These are phyloP conservation scores for Delphinapterus leucas DNA, from an alignment of 2,113 vertebrate genomes.

Conservation along the genomic window DNA sequence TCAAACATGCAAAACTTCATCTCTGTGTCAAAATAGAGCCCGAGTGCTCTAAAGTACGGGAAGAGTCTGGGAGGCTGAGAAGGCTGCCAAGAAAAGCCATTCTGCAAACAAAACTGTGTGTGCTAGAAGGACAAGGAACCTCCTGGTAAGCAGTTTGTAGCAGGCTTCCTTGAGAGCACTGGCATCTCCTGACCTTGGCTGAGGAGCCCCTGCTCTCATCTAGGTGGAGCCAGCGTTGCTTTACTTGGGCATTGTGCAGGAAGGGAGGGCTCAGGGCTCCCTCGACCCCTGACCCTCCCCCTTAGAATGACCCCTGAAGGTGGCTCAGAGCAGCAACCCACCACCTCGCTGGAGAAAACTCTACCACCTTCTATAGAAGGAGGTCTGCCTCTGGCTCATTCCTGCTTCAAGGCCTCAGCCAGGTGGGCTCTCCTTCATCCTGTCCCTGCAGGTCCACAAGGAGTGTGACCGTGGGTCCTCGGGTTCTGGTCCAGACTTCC, in stretches of 20 bases:
- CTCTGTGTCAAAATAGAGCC: constrained; percentile 48
- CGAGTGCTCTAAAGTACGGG: neutral
- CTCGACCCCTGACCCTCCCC: neutral
- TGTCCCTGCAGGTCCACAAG: neutral
- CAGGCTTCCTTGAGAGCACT: neutral
- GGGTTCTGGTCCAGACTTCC: neutral
- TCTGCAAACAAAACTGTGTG: constrained; percentile 27
- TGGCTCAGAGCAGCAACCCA: neutral
- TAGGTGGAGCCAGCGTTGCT: neutral
- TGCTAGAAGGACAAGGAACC: neutral
- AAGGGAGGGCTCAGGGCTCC: neutral
- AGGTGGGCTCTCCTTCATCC: neutral
- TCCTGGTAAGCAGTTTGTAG: neutral
- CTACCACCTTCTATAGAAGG: neutral
- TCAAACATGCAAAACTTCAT: constrained; percentile 45
- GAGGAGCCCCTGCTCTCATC: neutral
- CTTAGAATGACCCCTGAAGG: neutral
- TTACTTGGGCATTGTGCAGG: neutral
- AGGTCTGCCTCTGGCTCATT: neutral
- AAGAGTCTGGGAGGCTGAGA: neutral
- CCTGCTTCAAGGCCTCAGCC: neutral
- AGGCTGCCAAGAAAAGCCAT: constrained; percentile 30
- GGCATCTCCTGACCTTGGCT: neutral
- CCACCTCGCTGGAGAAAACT: neutral
- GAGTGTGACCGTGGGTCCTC: neutral